Evolutionary conservation across 2,113 vertebrate genomes (phyloP).

Genomic region (Romanogobio albipinnatus): DNA sequence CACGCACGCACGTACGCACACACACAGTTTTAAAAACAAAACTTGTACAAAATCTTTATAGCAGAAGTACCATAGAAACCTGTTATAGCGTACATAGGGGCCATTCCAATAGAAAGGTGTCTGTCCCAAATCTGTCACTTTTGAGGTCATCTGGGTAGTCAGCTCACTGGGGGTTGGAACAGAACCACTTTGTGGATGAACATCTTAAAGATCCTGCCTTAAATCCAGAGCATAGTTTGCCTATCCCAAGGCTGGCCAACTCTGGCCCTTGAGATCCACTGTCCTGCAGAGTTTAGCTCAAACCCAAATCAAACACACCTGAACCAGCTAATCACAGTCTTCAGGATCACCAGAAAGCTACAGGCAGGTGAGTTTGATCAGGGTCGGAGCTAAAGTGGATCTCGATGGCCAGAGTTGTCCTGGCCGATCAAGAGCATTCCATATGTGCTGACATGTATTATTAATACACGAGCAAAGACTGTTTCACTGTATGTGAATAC

Average conservation of each 20-base stretch:
- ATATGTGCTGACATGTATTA: constrained; percentile 29
- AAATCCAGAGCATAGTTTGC: constrained; percentile 46
- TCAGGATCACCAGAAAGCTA: too few species aligned
- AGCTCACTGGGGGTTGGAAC: background rate
- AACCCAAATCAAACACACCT: too few species aligned
- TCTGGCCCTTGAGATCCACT: too few species aligned
- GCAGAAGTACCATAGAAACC: background rate
- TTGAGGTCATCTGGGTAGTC: background rate
- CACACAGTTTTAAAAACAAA: background rate
- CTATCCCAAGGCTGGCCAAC: constrained; percentile 22
- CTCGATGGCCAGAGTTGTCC: too few species aligned
- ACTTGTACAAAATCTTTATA: background rate
- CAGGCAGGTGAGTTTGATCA: too few species aligned
- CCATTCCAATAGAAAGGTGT: too few species aligned
- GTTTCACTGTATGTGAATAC: constrained; percentile 27
- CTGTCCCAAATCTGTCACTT: background rate
- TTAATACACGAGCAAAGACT: constrained; percentile 18
- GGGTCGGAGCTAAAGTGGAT: too few species aligned
- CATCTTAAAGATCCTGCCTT: constrained; percentile 19
- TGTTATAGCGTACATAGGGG: background rate
- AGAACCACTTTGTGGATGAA: background rate
- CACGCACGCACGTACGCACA: too few species aligned
- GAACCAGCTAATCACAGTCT: too few species aligned
- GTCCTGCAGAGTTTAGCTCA: too few species aligned
- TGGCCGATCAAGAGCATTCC: constrained; percentile 15